A percentile compares a stretch with the other conserved stretches of the same genome.
These are phyloP conservation scores for Pegea sp. DNA, from an alignment of 23 tunicate genomes.

Conservation along the genomic window DNA sequence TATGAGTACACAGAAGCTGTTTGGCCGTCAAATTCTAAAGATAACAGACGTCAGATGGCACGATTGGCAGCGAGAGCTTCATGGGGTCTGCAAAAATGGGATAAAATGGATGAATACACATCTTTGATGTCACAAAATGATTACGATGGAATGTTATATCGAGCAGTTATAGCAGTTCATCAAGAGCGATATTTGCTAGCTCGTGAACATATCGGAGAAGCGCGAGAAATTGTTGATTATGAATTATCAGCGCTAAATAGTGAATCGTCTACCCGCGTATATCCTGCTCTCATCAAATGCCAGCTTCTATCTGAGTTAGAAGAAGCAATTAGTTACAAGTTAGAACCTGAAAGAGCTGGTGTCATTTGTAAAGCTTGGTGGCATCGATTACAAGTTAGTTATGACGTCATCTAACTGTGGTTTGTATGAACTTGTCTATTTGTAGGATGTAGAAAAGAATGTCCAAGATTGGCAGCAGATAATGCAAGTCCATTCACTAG, in stretches of 20 bases:
- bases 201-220: slow-evolving; percentile 75
- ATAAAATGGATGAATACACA: slow-evolving; percentile 58
- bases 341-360: slow-evolving; percentile 46
- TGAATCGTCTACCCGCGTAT: slow-evolving; percentile 77
- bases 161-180: slow-evolving; percentile 80
- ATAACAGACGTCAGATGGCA: slow-evolving; percentile 70
- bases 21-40: too few relatives aligned
- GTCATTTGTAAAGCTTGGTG: slow-evolving; percentile 77
- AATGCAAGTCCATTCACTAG: slow-evolving; percentile 82
- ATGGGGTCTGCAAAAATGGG: slow-evolving; percentile 94
- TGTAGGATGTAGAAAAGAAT: slow-evolving; percentile 7
- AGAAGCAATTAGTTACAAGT: slow-evolving; percentile 82
- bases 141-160: slow-evolving; percentile 82
- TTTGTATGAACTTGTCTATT: not conserved
- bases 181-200: too few relatives aligned
- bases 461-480: slow-evolving; percentile 98
- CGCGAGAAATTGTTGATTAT: slow-evolving; percentile 71
- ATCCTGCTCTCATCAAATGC: slow-evolving; percentile 83
- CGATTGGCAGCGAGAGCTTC: slow-evolving; percentile 89
- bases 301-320: slow-evolving; percentile 89
- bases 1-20: too few relatives aligned
- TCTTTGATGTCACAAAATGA: slow-evolving; percentile 80
- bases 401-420: not conserved
- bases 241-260: slow-evolving; percentile 74
- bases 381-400: slow-evolving; percentile 71